Conservation (phyloP, 1,140 invertebrate species). For the Caenorhabditis latens region DNA sequence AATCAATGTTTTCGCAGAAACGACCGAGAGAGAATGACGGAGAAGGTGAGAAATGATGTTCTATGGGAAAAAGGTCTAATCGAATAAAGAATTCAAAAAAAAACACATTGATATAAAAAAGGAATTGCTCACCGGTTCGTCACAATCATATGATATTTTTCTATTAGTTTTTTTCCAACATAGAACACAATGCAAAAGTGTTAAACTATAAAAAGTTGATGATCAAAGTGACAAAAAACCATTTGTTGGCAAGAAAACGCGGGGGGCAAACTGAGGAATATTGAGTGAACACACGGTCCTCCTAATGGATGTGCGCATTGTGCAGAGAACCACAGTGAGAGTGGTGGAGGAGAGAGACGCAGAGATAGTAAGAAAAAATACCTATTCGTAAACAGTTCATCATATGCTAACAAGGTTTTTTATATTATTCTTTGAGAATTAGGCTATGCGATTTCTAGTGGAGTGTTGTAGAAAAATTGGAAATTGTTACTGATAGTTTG, state of each 20-base stretch:
- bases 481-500: no score
- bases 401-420: neutral
- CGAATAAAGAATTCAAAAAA: no score
- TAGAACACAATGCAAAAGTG: neutral
- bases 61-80: no score
- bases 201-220: neutral
- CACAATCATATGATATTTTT: constrained; percentile 19
- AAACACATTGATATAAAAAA: neutral
- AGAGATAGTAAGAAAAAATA: no score
- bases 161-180: neutral
- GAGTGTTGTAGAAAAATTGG: no score
- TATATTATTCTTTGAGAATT: no score
- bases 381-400: neutral
- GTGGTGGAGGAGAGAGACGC: neutral
- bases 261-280: no score
- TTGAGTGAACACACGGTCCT: no score
- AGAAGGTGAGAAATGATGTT: neutral
- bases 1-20: neutral
- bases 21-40: neutral
- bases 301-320: neutral
- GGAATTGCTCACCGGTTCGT: neutral
- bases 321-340: neutral
- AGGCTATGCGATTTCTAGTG: no score
- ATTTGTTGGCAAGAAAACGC: no score
- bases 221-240: no score